Evolutionary conservation across 2,113 vertebrate species (phyloP).

Genomic region (Hydrolagus affinis): DNA sequence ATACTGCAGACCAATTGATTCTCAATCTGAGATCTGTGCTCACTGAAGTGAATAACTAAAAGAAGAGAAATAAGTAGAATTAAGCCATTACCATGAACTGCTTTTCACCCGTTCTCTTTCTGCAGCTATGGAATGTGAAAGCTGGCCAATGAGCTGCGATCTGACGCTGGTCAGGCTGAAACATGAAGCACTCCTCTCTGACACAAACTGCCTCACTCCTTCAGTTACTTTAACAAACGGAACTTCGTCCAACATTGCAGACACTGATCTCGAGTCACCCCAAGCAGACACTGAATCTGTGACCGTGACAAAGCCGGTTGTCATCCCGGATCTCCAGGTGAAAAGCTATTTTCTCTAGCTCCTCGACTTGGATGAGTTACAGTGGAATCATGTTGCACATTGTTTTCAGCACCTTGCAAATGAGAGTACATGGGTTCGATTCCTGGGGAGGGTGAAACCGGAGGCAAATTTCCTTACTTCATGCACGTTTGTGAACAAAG

Average conservation of each 20-base stretch:
- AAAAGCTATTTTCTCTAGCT: neutral
- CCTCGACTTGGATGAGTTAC: too few species aligned
- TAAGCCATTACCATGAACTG: neutral
- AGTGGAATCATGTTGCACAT: too few species aligned
- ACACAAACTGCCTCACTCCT: conserved; percentile 67
- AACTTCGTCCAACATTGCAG: conserved; percentile 34
- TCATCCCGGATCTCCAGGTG: neutral
- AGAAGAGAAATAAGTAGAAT: too few species aligned
- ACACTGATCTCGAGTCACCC: neutral
- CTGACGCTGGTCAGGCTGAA: conserved; percentile 52
- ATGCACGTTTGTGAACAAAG: too few species aligned
- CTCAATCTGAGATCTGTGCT: too few species aligned
- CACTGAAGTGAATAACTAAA: too few species aligned
- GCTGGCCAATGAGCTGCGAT: conserved; percentile 76
- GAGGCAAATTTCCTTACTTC: too few species aligned
- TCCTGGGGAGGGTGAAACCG: too few species aligned
- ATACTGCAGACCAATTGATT: too few species aligned
- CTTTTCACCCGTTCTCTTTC: conserved; percentile 37
- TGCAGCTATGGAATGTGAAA: conserved; percentile 71
- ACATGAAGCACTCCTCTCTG: conserved; percentile 68
- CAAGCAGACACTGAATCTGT: neutral
- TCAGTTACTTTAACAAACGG: conserved; percentile 66
- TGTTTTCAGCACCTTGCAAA: too few species aligned
- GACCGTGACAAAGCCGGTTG: neutral
- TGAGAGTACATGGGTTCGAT: too few species aligned